Conservation (phyloP, 2,113 vertebrate genomes). For the Perca fluviatilis region DNA sequence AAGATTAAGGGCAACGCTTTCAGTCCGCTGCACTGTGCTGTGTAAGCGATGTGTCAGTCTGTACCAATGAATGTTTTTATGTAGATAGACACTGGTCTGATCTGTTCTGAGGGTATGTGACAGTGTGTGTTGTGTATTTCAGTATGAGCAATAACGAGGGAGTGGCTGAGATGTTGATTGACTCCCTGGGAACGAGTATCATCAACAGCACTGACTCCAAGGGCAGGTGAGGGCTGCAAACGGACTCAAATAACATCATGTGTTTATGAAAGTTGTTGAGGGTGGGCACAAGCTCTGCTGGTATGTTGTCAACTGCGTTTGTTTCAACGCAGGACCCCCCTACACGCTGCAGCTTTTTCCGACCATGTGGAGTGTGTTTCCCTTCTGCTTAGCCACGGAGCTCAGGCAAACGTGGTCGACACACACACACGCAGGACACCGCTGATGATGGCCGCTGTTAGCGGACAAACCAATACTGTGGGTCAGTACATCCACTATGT, state of each 20-base stretch:
- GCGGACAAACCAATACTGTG: slow-evolving; percentile 96
- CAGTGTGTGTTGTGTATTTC: slow-evolving; percentile 50
- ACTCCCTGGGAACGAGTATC: slow-evolving; percentile 89
- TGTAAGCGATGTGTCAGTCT: slow-evolving; percentile 87
- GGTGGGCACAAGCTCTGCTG: neutral
- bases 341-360: slow-evolving; percentile 97
- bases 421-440: slow-evolving; percentile 89
- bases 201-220: slow-evolving; percentile 93
- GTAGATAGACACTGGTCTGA: neutral
- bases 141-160: slow-evolving; percentile 98
- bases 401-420: slow-evolving; percentile 91
- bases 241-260: neutral
- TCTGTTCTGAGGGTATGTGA: slow-evolving; percentile 2
- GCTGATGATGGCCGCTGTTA: slow-evolving; percentile 98
- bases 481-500: slow-evolving; percentile 82
- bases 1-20: slow-evolving; percentile 95
- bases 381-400: slow-evolving; percentile 94
- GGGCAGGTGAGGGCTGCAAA: slow-evolving; percentile 89
- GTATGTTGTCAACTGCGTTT: neutral
- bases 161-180: slow-evolving; percentile 97
- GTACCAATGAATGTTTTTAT: neutral
- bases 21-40: slow-evolving; percentile 97
- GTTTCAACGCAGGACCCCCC: slow-evolving; percentile 87
- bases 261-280: neutral
- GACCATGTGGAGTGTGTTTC: slow-evolving; percentile 97